A percentile compares a stretch with the other conserved stretches of the same genome.
Conservation (phyloP, 2,888 invertebrate genomes). For the Liodrosophila aerea region DNA sequence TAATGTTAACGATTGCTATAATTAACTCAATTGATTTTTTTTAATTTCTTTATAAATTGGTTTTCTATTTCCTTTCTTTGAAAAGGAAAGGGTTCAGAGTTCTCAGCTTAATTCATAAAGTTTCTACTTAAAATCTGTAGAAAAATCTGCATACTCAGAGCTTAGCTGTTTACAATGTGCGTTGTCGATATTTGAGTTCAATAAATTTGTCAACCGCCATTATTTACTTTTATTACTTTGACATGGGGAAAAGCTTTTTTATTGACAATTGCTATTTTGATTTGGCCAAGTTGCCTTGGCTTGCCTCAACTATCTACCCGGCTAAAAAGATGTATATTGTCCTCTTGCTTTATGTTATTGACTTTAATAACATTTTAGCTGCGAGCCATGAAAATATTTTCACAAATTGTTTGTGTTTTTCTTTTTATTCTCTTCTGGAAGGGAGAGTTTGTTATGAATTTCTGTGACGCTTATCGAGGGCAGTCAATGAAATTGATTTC, state of each 20-base stretch:
- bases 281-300: slow-evolving; percentile 22
- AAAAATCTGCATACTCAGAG: no score
- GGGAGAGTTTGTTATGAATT: slow-evolving; percentile 34
- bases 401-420: slow-evolving; percentile 42
- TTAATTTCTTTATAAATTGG: no score
- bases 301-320: neutral
- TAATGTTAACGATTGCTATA: no score
- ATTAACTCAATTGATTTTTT: no score
- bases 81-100: no score
- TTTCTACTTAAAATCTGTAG: no score
- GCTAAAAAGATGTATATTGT: slow-evolving; percentile 32
- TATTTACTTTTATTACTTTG: slow-evolving; percentile 66
- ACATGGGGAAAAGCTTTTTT: slow-evolving; percentile 38
- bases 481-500: slow-evolving; percentile 54
- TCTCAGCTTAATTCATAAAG: no score
- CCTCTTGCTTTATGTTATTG: slow-evolving; percentile 53
- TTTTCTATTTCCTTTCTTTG: no score
- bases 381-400: slow-evolving; percentile 63
- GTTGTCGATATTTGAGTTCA: no score
- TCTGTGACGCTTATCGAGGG: slow-evolving; percentile 17
- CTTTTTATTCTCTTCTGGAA: slow-evolving; percentile 2
- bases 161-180: no score
- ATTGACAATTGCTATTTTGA: slow-evolving; percentile 32
- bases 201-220: slow-evolving; percentile 31
- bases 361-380: slow-evolving; percentile 72